Evolutionary conservation across 2,797 vertebrate species (phyloP), one percentile per base, ranked within the genome.

Genomic region (Enteromius treurensis): DNA sequence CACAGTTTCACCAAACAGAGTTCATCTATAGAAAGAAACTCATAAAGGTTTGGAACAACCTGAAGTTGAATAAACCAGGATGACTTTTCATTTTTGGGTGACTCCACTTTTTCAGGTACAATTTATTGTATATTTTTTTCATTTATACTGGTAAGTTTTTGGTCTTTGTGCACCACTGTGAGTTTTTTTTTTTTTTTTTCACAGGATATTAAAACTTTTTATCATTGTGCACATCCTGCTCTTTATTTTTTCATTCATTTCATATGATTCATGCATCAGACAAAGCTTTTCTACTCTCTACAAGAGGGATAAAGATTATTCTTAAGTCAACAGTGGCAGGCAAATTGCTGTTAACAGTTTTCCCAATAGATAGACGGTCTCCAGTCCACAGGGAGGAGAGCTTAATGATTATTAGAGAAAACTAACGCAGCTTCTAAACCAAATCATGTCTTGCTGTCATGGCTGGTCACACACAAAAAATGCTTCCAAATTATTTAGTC

Each of bases 361-460:
- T 74, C 42, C 68, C 55, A n/a, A 23, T 65, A 45, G 82, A 84
- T 8, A 40, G 58, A 60, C 40, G 17, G 67, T 64, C 55, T 32
- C 9, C 21, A 15, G 17, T 71, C 53, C 75, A 62, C 65, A 78
- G 58, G 68, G 68, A 73, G 67, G 45, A 47, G n/a, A n/a, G 71
- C 42, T 55, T 51, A 79, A 74, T 65, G 60, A 3, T 55, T 55
- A 34, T 68, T 75, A 58, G 17, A 42, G 37, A 47, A 69, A 60
- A 45, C 45, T 26, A 77, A 77, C 34, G 8, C 23, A 14, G 26
- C 42, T 40, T 34, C 79, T 19, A 51, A 65, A 77, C 34, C 40
- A 76, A 85, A 64, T 78, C 74, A 71, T 42, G 23, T 64, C 42
- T 55, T 29, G 81, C 62, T 29, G 15, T 47, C 47, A 62, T 13